phyloP scores from a whole-genome alignment of 2,888 invertebrate genomes.

The Gari tellinella region DNA sequence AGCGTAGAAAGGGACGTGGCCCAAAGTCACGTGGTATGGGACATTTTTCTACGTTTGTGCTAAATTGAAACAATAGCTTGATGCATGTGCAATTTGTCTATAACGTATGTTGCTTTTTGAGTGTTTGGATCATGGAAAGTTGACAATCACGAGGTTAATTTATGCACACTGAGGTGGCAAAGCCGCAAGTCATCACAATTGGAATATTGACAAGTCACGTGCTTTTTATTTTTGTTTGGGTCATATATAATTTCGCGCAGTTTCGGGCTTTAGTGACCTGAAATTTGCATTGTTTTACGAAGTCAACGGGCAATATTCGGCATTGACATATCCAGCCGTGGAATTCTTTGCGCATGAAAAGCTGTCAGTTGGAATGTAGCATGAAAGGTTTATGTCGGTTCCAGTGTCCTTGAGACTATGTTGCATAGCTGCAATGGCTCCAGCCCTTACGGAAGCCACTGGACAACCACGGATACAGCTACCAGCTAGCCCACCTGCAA shows the following conservation, averaged over 20 bases:
- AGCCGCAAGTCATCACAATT: constrained; percentile 1
- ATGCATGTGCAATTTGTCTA: too few relatives aligned
- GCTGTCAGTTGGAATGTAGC: constrained; percentile 5
- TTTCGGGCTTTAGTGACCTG: neutral
- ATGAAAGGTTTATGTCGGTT: constrained; percentile 71
- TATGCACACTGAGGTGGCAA: constrained; percentile 17
- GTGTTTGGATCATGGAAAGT: neutral
- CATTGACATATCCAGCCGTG: too few relatives aligned
- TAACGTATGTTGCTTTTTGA: neutral
- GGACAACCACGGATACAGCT: constrained; percentile 81
- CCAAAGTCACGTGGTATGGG: constrained; percentile 77
- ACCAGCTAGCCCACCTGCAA: constrained; percentile 66
- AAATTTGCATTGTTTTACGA: too few relatives aligned
- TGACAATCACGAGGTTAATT: constrained; percentile 31
- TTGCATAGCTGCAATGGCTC: constrained; percentile 90
- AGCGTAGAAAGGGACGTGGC: constrained; percentile 74
- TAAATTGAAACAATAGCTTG: neutral
- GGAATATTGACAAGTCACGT: constrained; percentile 59
- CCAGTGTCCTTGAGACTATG: constrained; percentile 81
- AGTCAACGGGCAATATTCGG: too few relatives aligned
- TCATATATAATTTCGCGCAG: constrained; percentile 15
- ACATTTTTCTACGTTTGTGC: constrained; percentile 17
- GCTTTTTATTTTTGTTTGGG: constrained; percentile 50
- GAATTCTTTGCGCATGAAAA: neutral
- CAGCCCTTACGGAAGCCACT: constrained; percentile 93